Percentiles rank a stretch among this genome's conserved stretches.
Conservation (phyloP, 2,797 vertebrate genomes). For the Mustela erminea region DNA sequence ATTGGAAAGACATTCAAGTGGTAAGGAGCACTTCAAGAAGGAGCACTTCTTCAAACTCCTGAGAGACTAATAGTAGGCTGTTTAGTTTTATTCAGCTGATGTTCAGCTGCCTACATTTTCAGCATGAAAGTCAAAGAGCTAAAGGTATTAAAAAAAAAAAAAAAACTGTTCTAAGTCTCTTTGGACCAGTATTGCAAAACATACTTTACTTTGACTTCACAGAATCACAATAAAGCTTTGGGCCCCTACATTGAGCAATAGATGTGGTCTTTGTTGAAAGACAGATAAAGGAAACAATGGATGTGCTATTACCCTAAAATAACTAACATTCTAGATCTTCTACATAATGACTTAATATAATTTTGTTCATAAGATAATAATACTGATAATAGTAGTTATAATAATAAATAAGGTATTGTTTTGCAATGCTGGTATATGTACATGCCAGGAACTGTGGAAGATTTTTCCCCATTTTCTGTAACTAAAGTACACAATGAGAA, state of each 20-base stretch:
- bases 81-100: conserved; percentile 2
- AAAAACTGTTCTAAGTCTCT: not conserved
- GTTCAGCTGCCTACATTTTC: conserved; percentile 17
- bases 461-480: not conserved
- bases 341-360: not conserved
- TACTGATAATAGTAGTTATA: not conserved
- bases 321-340: not conserved
- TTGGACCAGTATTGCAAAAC: not conserved
- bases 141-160: not conserved
- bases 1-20: not conserved
- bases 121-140: conserved; percentile 22
- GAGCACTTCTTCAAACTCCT: not conserved
- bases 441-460: not conserved
- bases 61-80: not conserved
- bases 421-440: not conserved
- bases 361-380: conserved; percentile 1
- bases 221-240: not conserved
- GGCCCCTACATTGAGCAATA: not conserved
- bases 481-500: not conserved
- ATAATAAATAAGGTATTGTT: not conserved
- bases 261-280: not conserved
- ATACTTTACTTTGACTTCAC: not conserved
- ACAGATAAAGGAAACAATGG: not conserved
- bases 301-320: not conserved
- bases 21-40: not conserved